Base-by-base conservation (phyloP, 2,888 invertebrate species). In the Rotaria macrura region DNA sequence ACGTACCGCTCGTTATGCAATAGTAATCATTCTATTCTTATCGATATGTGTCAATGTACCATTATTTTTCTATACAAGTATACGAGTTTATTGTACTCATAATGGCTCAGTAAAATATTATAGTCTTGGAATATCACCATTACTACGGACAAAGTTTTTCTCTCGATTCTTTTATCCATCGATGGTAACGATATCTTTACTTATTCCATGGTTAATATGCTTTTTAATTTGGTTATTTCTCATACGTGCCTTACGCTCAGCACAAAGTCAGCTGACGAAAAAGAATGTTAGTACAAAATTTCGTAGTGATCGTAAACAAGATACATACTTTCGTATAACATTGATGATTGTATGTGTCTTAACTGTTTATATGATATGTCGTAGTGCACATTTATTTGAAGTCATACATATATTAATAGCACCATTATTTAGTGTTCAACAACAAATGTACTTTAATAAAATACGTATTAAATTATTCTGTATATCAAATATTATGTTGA, bases 311-410 rank as follows among this genome's bases (percentile, higher is more conserved):
- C 65, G 65, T 34, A 65, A 65, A 38, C 65, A 65, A 65, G 65
- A 65, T 65, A 65, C 65, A 65, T 65, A 65, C 38, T 65, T 65
- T 65, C 65, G 65, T 65, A 65, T 65, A 34, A 65, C 65, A 65
- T 65, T 65, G 12, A 65, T 65, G 65, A 65, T 65, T 34, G 65
- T 65, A 10, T 65, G 65, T 65, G 65, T 65, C 5, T 34, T 65
- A 65, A 65, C 34, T 65, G 65, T 65, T 65, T 65, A 65, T 65
- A 65, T 65, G 65, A 20, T 65, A 65, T 65, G 65, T 65, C 65
- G 65, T 65, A 65, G 65, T 65, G 34, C 34, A 34, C 65, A 65
- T 65, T 14, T 65, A 17, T 6, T 65, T 7, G 65, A 65, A 38
- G 65, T 65, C 7, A 65, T 65, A 65, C 34, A 65, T 65, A 14